A percentile compares a stretch with the other conserved stretches of the same genome.
Conservation (phyloP, 92 coral and sea anemone species). For the Phenganax marumi region DNA sequence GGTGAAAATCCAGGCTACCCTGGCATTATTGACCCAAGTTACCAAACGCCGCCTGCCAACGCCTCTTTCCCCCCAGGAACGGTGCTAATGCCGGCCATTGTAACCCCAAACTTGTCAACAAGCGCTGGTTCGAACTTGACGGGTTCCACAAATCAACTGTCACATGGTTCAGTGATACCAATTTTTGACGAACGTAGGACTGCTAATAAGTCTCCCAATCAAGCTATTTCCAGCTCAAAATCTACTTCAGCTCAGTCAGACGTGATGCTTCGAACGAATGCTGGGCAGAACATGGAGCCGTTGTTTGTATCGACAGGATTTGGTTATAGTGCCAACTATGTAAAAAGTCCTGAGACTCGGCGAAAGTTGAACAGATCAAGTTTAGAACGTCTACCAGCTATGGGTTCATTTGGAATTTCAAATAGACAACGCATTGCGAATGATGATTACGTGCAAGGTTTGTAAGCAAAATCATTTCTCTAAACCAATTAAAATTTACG, state of each 20-base stretch:
- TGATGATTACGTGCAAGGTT: constrained; percentile 32
- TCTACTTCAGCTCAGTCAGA: background rate
- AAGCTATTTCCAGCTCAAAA: background rate
- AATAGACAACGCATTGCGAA: constrained; percentile 1
- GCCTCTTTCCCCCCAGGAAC: background rate
- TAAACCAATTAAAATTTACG: background rate
- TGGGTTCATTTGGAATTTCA: background rate
- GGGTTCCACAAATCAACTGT: background rate
- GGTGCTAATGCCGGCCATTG: background rate
- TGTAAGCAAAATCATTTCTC: background rate
- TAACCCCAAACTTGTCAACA: background rate
- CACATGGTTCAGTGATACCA: background rate
- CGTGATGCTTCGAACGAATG: background rate
- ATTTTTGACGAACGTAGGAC: background rate
- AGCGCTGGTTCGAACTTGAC: background rate
- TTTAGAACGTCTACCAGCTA: background rate
- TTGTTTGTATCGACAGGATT: background rate
- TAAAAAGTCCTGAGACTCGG: background rate
- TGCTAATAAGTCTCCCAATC: background rate
- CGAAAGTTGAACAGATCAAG: background rate
- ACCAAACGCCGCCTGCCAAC: constrained; percentile 8
- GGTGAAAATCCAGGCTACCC: background rate
- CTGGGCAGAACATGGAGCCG: background rate
- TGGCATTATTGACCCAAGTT: background rate
- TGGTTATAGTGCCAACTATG: background rate